Percentiles rank a stretch among this genome's conserved stretches.
Conservation (phyloP, 1,140 invertebrate species). For the Probaryconus sp. region DNA sequence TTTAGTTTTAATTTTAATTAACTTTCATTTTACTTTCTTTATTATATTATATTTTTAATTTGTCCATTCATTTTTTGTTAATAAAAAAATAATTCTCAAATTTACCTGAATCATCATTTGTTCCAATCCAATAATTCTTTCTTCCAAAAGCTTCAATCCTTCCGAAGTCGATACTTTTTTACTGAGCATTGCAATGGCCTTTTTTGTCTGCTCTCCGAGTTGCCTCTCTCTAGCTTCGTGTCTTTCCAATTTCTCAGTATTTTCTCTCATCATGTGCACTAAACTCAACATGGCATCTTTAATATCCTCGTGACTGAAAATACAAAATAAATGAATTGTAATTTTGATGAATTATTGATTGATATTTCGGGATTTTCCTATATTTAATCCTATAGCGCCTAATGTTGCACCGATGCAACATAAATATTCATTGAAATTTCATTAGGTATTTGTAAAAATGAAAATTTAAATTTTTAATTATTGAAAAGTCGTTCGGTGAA, state of each 20-base stretch:
- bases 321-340: conserved; percentile 6
- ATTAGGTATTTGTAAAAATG: too few species aligned
- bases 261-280: conserved; percentile 87
- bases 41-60: too few species aligned
- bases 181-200: conserved; percentile 83
- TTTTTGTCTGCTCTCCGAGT: conserved; percentile 88
- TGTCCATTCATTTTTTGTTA: too few species aligned
- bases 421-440: too few species aligned
- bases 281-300: conserved; percentile 88
- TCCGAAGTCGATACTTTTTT: conserved; percentile 85
- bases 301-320: conserved; percentile 87
- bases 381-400: too few species aligned
- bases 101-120: conserved; percentile 73
- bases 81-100: conserved; percentile 13
- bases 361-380: too few species aligned
- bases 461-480: too few species aligned
- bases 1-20: too few species aligned
- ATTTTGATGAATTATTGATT: neutral
- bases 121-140: conserved; percentile 84
- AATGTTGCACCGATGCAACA: too few species aligned
- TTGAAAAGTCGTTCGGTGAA: too few species aligned
- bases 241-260: conserved; percentile 89
- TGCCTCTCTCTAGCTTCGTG: conserved; percentile 90
- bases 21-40: too few species aligned
- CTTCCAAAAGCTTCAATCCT: conserved; percentile 84